A percentile compares a stretch with the other conserved stretches of the same genome.
Evolutionary conservation across 2,888 invertebrate species (phyloP).

Genomic region (Leptura quadrifasciata): DNA sequence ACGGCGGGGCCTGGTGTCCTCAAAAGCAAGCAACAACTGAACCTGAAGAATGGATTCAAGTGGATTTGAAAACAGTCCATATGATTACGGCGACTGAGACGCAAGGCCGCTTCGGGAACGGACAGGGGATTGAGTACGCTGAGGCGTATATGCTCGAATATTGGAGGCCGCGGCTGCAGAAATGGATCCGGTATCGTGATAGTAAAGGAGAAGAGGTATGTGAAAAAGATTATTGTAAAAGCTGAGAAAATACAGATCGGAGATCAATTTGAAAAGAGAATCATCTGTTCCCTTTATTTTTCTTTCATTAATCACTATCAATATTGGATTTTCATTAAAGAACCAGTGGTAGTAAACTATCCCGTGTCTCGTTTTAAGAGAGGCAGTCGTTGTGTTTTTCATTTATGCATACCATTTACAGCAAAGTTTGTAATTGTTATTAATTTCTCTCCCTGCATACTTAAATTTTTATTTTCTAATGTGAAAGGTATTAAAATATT

Average conservation of each 20-base stretch:
- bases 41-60: constrained; percentile 86
- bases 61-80: constrained; percentile 86
- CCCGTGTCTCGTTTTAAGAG: too few species aligned
- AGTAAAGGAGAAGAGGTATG: constrained; percentile 86
- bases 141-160: constrained; percentile 91
- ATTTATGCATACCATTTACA: too few species aligned
- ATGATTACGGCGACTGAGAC: constrained; percentile 90
- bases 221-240: constrained; percentile 20
- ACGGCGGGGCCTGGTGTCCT: constrained; percentile 97
- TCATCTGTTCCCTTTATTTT: neutral
- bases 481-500: too few species aligned
- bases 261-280: neutral
- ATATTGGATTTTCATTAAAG: too few species aligned
- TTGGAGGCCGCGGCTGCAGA: constrained; percentile 85
- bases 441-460: too few species aligned
- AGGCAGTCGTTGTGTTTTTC: too few species aligned
- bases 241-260: neutral
- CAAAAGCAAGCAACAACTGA: constrained; percentile 86
- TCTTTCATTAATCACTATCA: neutral
- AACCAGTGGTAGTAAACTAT: too few species aligned
- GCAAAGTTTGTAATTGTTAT: too few species aligned
- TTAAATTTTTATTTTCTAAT: too few species aligned
- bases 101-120: constrained; percentile 95
- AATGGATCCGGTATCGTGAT: constrained; percentile 89
- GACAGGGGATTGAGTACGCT: constrained; percentile 91